phyloP scores from a whole-genome alignment of 2,113 vertebrate genomes.

The Lanius collurio region DNA sequence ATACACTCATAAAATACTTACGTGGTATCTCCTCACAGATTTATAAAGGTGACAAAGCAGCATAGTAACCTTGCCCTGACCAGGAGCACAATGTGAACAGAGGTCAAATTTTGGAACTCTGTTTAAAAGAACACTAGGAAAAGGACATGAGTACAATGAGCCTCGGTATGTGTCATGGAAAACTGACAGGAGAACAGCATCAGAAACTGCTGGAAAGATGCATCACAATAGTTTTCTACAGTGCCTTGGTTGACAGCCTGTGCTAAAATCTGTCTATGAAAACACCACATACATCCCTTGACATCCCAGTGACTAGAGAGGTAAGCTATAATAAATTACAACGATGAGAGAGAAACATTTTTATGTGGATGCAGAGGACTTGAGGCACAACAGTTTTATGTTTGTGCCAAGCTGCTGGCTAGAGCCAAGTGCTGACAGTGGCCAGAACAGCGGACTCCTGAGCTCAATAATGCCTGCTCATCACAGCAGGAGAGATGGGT shows the following conservation, averaged over 20 bases:
- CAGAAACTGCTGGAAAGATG: not conserved
- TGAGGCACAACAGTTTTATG: not conserved
- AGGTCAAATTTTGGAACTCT: not conserved
- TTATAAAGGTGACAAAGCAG: not conserved
- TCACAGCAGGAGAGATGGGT: not conserved
- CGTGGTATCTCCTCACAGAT: not conserved
- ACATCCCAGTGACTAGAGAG: not conserved
- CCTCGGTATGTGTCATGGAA: not conserved
- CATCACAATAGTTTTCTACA: accelerated
- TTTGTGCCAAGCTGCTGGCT: not conserved
- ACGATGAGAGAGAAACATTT: not conserved
- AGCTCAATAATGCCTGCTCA: not conserved
- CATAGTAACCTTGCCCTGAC: not conserved
- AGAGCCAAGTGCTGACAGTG: not conserved
- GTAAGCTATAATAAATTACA: not conserved
- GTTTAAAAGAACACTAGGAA: not conserved
- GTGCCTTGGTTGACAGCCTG: not conserved
- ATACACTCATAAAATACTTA: not conserved
- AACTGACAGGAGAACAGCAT: not conserved
- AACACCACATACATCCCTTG: accelerated
- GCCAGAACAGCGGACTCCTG: not conserved
- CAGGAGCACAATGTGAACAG: accelerated
- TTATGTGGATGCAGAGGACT: accelerated
- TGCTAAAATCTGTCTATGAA: not conserved
- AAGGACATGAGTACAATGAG: not conserved